phyloP scores from a whole-genome alignment of 1,140 invertebrate genomes.

The Calephelis nemesis region DNA sequence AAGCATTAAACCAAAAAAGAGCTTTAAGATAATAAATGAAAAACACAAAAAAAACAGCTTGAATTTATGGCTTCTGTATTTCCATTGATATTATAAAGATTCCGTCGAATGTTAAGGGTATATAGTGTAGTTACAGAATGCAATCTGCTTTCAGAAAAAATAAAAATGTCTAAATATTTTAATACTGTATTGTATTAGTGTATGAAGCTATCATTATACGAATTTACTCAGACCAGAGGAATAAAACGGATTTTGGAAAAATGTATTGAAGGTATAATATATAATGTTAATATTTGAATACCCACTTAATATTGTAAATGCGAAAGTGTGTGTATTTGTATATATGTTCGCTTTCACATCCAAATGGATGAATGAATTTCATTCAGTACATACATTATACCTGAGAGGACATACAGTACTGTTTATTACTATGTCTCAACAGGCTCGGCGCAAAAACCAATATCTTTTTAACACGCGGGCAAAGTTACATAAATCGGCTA shows the following conservation, averaged over 20 bases:
- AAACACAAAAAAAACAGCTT: constrained; percentile 27
- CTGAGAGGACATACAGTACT: no score
- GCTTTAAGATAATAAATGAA: constrained; percentile 29
- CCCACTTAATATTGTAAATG: no score
- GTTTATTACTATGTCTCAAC: no score
- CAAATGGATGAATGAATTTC: no score
- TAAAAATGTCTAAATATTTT: constrained; percentile 42
- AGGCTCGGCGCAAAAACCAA: no score
- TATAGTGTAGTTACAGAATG: constrained; percentile 37
- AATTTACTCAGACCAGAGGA: constrained; percentile 41
- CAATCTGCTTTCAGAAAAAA: constrained; percentile 44
- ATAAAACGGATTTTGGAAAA: constrained; percentile 65
- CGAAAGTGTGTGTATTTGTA: no score
- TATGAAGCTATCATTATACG: constrained; percentile 20
- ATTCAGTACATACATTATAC: no score
- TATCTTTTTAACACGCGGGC: no score
- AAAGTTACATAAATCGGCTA: no score
- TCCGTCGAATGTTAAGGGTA: constrained; percentile 45
- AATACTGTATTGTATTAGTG: constrained; percentile 45
- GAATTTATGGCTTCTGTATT: constrained; percentile 25
- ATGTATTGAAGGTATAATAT: constrained; percentile 49
- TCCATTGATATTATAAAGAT: constrained; percentile 34
- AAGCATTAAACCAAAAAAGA: constrained; percentile 27
- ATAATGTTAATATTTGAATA: no score
- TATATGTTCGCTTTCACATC: no score